phyloP scores from a whole-genome alignment of 2,113 vertebrate species.

The Cricetomys ansorgei region DNA sequence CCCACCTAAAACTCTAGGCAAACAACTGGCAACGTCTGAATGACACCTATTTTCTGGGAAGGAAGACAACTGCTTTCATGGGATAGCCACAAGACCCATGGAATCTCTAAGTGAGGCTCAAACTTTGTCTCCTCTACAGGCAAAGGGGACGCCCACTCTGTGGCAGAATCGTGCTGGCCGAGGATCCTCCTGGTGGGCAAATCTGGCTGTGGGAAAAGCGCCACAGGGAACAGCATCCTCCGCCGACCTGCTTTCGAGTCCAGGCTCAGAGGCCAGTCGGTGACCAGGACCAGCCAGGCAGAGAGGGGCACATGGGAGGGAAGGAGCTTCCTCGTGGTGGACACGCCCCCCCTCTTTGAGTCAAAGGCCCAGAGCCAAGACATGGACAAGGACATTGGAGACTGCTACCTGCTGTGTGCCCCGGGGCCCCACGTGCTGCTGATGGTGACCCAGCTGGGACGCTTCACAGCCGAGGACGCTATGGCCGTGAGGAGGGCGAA shows the following conservation, averaged over 20 bases:
- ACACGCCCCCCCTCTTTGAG: slow-evolving; percentile 64
- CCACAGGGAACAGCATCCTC: slow-evolving; percentile 74
- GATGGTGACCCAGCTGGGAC: slow-evolving; percentile 73
- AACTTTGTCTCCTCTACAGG: neutral
- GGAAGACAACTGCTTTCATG: neutral
- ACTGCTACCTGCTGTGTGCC: slow-evolving; percentile 60
- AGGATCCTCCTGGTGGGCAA: slow-evolving; percentile 58
- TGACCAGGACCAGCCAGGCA: slow-evolving; percentile 24
- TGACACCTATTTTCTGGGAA: neutral
- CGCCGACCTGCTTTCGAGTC: slow-evolving; percentile 3
- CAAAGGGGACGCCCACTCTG: rapidly evolving
- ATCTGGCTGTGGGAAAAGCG: slow-evolving; percentile 43
- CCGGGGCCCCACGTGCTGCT: slow-evolving; percentile 72
- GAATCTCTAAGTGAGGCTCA: neutral
- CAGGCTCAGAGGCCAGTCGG: rapidly evolving
- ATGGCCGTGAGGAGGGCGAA: neutral
- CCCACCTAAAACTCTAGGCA: neutral
- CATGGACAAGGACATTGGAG: neutral
- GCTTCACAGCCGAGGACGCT: slow-evolving; percentile 22
- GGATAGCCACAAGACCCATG: neutral
- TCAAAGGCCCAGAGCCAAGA: neutral
- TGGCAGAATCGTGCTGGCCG: rapidly evolving
- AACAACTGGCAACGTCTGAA: neutral
- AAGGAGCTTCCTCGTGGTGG: slow-evolving; percentile 51
- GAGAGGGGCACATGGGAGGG: slow-evolving; percentile 15